These are phyloP conservation scores for Pluvialis apricaria DNA, from an alignment of 2,113 vertebrate species.

Conservation along the genomic window DNA sequence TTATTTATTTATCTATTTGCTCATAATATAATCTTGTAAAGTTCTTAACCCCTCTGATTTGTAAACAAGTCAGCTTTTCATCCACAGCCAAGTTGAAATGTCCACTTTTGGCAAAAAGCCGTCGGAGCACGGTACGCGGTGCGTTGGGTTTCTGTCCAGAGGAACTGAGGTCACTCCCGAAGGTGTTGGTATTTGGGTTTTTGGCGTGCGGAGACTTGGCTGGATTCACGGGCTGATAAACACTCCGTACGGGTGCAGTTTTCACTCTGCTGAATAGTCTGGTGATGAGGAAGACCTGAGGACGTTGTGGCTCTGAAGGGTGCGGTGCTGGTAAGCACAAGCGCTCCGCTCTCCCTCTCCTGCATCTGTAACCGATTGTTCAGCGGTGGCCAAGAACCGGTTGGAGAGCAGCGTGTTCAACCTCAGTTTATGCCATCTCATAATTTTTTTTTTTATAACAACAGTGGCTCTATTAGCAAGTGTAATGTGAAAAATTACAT, in stretches of 20 bases:
- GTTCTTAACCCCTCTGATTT: background rate
- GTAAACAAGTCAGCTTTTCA: background rate
- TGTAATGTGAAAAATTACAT: background rate
- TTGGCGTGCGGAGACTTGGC: background rate
- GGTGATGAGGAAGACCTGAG: background rate
- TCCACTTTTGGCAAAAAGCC: background rate
- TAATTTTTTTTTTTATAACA: background rate
- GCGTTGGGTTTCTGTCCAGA: background rate
- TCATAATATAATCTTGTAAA: background rate
- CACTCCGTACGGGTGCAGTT: background rate
- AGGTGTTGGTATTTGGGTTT: background rate
- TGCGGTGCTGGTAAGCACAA: background rate
- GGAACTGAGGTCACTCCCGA: background rate
- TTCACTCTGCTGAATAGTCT: background rate
- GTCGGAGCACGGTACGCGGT: fast-evolving
- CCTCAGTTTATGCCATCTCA: background rate
- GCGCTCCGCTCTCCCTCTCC: background rate
- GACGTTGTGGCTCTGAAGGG: background rate
- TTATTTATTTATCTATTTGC: no score
- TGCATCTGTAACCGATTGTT: background rate
- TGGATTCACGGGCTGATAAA: background rate
- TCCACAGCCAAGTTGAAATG: background rate
- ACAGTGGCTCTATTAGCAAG: background rate
- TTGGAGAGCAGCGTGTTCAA: background rate
- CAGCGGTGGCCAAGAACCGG: background rate